Base-by-base conservation (phyloP, 2,113 vertebrate genomes). In the Cisticola juncidis region DNA sequence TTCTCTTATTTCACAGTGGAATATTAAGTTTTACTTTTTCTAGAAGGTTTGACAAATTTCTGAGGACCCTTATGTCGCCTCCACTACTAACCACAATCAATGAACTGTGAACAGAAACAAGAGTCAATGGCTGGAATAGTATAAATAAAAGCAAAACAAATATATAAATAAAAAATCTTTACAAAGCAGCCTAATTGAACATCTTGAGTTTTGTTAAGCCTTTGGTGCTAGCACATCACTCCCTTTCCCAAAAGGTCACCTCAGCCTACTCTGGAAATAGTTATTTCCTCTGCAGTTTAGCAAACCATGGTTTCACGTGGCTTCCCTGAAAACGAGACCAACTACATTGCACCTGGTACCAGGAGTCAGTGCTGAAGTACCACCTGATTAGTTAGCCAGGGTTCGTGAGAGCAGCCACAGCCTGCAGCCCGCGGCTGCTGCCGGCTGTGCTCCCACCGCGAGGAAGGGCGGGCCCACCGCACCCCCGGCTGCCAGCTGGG, bases 371-470 rank as follows among this genome's bases (percentile, higher is more conserved):
- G 33, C 47, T 88, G 81, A 83, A 81, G 42, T 5, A 42, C 0
- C 2, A 57, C 15, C 28, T 50, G 11, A 9, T 48, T 62, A 50
- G 50, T 42, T n/a, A 40, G 10, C 5, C 7, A 0, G 19, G 20
- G 51, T 1, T 76, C 26, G 21, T 0, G 25, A 86, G 61, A 17
- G 42, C 56, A 47, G 56, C 19, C 44, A 42, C 47, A 51, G 64
- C 60, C 54, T 20, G 50, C 26, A 21, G 77, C 38, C 48, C 15
- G 31, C 2, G 0, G 80, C 58, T 53, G 60, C 77, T 24, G 64
- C 42, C 2, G 0, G 76, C 36, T 33, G 23, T 5, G 69, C 28
- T 15, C 61, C 19, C 15, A 3, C 51, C 6, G 15, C 0, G 24
- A 25, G 73, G 78, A 48, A n/a, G 47, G 20, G 50, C 44, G 14